Conservation (phyloP, 2,797 vertebrate species). For the Saxicola maurus region DNA sequence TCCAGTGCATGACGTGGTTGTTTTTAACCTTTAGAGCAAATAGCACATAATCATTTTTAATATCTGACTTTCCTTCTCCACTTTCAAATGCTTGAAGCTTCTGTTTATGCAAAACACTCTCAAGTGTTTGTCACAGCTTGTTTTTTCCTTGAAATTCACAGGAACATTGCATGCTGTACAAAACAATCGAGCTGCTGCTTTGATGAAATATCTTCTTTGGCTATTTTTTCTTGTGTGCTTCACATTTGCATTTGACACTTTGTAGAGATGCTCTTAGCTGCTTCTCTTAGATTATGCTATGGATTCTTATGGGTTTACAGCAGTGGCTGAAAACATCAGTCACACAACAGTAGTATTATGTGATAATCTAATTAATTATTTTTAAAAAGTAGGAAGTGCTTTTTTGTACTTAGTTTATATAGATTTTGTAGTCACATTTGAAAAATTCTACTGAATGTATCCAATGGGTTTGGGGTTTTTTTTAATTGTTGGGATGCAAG, state of each 20-base stretch:
- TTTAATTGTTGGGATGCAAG: not conserved
- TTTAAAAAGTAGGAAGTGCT: accelerated
- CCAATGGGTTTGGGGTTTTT: not conserved
- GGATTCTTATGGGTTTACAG: not conserved
- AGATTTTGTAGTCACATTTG: not conserved
- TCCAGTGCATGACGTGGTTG: not conserved
- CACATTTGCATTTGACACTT: not conserved
- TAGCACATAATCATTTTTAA: not conserved
- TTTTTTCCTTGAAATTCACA: constrained; percentile 23
- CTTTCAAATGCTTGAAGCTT: not conserved
- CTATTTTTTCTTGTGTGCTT: not conserved
- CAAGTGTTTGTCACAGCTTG: constrained; percentile 39
- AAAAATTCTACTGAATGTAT: not conserved
- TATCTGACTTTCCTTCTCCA: not conserved
- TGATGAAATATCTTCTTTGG: not conserved
- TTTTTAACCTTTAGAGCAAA: not conserved
- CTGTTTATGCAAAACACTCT: constrained; percentile 13
- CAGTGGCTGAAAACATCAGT: not conserved
- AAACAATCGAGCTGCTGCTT: constrained; percentile 31
- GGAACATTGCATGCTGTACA: constrained; percentile 27
- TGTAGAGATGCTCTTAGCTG: not conserved
- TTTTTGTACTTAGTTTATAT: not conserved
- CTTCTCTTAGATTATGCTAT: not conserved
- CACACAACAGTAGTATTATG: not conserved
- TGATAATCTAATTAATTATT: not conserved